Evolutionary conservation across 2,113 vertebrate genomes (phyloP).

Genomic region (Dunckerocampus dactyliophorus): DNA sequence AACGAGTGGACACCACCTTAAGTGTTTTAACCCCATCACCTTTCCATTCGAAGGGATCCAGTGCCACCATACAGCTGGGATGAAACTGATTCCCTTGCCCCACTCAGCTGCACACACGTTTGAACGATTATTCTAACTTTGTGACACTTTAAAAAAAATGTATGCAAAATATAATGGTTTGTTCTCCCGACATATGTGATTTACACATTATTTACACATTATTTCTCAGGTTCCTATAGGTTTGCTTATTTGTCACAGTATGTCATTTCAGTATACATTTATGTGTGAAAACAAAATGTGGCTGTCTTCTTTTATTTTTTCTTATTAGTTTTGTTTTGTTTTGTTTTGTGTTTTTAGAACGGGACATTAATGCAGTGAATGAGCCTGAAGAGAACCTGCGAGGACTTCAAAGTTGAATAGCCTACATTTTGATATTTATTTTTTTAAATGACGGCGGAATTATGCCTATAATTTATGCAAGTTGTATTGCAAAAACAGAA

Average conservation of each 20-base stretch:
- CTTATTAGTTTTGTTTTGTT: conserved; percentile 70
- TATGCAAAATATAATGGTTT: conserved; percentile 70
- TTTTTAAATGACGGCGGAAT: conserved; percentile 91
- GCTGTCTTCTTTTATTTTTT: conserved; percentile 49
- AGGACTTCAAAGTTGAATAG: conserved; percentile 91
- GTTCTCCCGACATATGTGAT: conserved; percentile 85
- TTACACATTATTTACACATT: no score
- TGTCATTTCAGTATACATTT: conserved; percentile 72
- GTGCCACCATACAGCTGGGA: conserved; percentile 79
- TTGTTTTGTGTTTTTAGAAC: conserved; percentile 71
- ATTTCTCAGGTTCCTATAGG: conserved; percentile 92
- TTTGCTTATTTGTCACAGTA: conserved; percentile 94
- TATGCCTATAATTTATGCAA: conserved; percentile 99
- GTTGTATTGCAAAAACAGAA: conserved; percentile 98
- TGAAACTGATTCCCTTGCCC: conserved; percentile 19
- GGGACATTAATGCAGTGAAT: conserved; percentile 68
- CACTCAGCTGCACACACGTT: conserved; percentile 63
- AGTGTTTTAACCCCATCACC: conserved; percentile 73
- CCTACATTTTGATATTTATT: conserved; percentile 99
- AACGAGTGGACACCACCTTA: conserved; percentile 80
- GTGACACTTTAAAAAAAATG: conserved; percentile 48
- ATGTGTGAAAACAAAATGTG: conserved; percentile 78
- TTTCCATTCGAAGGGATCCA: conserved; percentile 77
- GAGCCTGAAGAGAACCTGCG: conserved; percentile 82
- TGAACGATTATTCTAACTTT: conserved; percentile 29